phyloP scores from a whole-genome alignment of 2,888 invertebrate genomes.

The Spialia ferax region DNA sequence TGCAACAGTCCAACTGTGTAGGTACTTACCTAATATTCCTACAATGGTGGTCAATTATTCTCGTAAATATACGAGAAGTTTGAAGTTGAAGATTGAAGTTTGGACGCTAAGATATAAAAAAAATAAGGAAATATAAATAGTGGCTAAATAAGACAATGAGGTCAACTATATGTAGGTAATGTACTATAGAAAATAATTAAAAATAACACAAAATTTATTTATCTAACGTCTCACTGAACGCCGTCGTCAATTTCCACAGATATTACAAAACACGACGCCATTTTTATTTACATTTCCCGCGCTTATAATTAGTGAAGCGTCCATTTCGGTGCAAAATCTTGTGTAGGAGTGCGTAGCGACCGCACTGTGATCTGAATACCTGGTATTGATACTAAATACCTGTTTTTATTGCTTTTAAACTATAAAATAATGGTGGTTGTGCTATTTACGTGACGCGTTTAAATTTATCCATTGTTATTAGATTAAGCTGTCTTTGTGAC shows the following conservation, averaged over 20 bases:
- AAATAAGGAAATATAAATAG: no score
- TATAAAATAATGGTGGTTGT: not conserved
- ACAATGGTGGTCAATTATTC: no score
- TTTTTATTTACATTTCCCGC: conserved; percentile 33
- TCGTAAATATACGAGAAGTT: no score
- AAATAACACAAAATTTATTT: no score
- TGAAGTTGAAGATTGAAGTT: no score
- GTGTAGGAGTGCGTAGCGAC: conserved; percentile 15
- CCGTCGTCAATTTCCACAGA: conserved; percentile 7
- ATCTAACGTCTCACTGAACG: conserved; percentile 18
- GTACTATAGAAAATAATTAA: no score
- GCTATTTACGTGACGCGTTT: not conserved
- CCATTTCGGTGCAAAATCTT: conserved; percentile 1
- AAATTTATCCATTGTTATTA: not conserved
- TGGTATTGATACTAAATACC: conserved; percentile 13
- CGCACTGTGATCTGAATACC: conserved; percentile 18
- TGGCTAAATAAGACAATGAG: no score
- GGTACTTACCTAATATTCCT: no score
- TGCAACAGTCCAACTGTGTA: no score
- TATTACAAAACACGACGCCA: conserved; percentile 30
- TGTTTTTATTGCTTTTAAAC: not conserved
- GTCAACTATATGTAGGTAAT: no score
- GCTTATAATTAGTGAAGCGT: conserved; percentile 15
- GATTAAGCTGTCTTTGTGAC: no score
- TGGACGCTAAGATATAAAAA: no score